Evolutionary conservation across 2,888 invertebrate species (phyloP).

Genomic region (Cataglyphis cursor): DNA sequence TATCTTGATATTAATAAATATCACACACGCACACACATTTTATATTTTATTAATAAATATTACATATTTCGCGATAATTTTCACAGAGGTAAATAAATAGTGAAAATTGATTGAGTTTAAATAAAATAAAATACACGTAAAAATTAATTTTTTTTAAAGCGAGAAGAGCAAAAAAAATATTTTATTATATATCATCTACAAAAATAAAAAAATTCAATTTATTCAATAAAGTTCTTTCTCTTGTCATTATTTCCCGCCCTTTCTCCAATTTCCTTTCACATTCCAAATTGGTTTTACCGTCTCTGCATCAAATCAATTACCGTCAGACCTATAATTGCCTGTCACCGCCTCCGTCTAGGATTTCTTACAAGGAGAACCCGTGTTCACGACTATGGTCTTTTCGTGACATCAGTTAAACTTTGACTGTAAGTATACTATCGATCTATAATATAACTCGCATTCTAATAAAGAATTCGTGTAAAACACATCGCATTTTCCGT

Average conservation of each 20-base stretch:
- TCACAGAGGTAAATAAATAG: not conserved
- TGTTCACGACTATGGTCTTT: conserved; percentile 37
- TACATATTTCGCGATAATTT: conserved; percentile 26
- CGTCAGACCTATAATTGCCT: conserved; percentile 53
- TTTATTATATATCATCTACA: not conserved
- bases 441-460: conserved; percentile 34
- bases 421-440: conserved; percentile 20
- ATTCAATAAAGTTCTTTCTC: conserved; percentile 57
- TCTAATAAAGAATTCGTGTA: conserved; percentile 27
- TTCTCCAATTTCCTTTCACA: conserved; percentile 37
- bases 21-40: not conserved
- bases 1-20: conserved; percentile 6
- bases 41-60: conserved; percentile 26
- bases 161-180: not conserved
- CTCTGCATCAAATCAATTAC: conserved; percentile 56
- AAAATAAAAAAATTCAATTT: conserved; percentile 14
- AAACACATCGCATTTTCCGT: not conserved
- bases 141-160: conserved; percentile 5
- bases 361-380: conserved; percentile 49
- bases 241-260: conserved; percentile 57
- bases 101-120: not conserved
- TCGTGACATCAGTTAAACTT: conserved; percentile 45
- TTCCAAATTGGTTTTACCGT: conserved; percentile 51
- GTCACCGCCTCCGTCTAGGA: conserved; percentile 53
- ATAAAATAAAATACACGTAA: not conserved